Conservation (phyloP, 2,888 invertebrate species). For the Pardosa pseudoannulata region DNA sequence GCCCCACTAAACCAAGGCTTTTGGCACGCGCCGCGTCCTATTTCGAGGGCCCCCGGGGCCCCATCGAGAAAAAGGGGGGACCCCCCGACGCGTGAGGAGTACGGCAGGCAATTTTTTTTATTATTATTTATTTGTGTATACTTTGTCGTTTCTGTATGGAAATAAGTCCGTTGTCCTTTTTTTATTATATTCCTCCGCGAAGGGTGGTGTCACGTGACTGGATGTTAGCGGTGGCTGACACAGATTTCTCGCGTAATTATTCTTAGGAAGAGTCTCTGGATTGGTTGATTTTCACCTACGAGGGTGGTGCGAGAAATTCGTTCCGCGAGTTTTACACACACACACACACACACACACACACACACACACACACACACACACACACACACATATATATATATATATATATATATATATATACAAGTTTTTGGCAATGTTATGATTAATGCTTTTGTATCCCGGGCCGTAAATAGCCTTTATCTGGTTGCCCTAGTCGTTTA, state of each 20-base stretch:
- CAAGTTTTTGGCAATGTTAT: neutral
- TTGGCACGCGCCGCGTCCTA: conserved; percentile 25
- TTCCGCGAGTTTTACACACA: neutral
- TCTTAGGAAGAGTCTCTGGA: neutral
- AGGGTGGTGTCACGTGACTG: neutral
- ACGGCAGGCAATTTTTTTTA: neutral
- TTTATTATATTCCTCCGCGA: neutral
- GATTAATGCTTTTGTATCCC: neutral
- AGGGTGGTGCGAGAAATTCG: neutral
- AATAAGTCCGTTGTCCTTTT: conserved; percentile 20
- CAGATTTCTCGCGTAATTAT: conserved; percentile 7
- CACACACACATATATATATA: no score
- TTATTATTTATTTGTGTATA: conserved; percentile 1
- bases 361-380: no score
- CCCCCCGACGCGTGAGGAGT: conserved; percentile 8
- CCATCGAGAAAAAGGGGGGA: neutral
- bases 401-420: no score
- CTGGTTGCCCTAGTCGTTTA: neutral
- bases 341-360: no score
- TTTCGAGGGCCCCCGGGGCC: conserved; percentile 15
- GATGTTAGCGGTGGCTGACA: neutral
- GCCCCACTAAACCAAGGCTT: neutral
- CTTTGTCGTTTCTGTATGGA: neutral
- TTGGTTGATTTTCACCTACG: conserved; percentile 8
- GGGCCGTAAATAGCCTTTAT: neutral